Evolutionary conservation across 2,797 vertebrate species (phyloP).

Genomic region (Podarcis siculus): DNA sequence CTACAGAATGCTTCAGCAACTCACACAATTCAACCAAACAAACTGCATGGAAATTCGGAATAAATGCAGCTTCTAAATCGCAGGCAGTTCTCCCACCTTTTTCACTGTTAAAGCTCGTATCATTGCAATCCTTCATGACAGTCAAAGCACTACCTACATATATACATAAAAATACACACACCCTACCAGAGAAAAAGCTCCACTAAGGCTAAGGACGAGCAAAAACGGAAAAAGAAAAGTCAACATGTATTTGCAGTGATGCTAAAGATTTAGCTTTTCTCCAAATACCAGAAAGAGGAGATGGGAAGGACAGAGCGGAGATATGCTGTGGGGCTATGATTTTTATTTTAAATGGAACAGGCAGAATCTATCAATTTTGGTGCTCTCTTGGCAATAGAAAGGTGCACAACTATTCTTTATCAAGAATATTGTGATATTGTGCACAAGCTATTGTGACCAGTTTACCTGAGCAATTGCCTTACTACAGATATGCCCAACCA

Average conservation of each 20-base stretch:
- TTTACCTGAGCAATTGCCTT: no score
- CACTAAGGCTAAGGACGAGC: conserved; percentile 42
- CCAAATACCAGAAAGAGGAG: conserved; percentile 25
- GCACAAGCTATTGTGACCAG: no score
- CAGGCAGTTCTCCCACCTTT: conserved; percentile 56
- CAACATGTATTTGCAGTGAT: conserved; percentile 16
- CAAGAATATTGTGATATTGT: no score
- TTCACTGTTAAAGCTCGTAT: conserved; percentile 46
- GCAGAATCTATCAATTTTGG: conserved; percentile 40
- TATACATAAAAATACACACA: conserved; percentile 6
- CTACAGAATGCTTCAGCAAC: conserved; percentile 13
- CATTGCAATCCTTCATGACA: conserved; percentile 52
- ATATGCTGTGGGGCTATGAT: neutral
- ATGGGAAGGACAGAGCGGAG: neutral
- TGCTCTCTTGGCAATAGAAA: conserved; percentile 21
- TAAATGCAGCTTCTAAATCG: conserved; percentile 60
- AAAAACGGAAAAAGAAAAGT: conserved; percentile 36
- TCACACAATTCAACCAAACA: conserved; percentile 26
- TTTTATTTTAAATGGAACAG: no score
- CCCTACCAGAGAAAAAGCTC: conserved; percentile 41
- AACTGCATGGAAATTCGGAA: conserved; percentile 42
- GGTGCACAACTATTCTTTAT: neutral
- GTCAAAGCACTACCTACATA: conserved; percentile 29
- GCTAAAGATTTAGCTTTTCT: conserved; percentile 27
- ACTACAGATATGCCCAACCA: no score